phyloP scores from a whole-genome alignment of 2,797 vertebrate species.

The Sciaenops ocellatus region DNA sequence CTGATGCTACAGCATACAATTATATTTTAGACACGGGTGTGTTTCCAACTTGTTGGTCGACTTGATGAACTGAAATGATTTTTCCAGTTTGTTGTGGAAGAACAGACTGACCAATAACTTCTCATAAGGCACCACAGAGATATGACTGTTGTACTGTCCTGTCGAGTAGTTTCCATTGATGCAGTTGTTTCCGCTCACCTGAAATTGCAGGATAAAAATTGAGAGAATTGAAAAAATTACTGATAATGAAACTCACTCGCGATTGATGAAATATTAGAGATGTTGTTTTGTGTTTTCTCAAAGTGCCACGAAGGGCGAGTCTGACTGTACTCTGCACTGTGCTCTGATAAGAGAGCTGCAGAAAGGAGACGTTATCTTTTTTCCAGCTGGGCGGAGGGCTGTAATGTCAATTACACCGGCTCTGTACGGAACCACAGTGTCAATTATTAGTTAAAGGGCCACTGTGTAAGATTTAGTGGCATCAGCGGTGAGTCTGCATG shows the following conservation, averaged over 20 bases:
- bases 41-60: too few species aligned
- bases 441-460: neutral
- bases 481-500: neutral
- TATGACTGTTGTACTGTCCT: too few species aligned
- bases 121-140: neutral
- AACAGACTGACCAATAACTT: too few species aligned
- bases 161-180: neutral
- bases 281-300: neutral
- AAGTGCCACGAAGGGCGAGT: conserved; percentile 34
- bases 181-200: neutral
- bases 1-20: too few species aligned
- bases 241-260: neutral
- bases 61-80: too few species aligned
- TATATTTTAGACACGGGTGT: too few species aligned
- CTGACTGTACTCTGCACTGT: conserved; percentile 55
- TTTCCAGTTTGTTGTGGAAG: too few species aligned
- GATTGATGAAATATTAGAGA: too few species aligned
- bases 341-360: conserved; percentile 42
- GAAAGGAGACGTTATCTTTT: conserved; percentile 43
- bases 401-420: neutral
- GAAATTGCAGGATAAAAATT: too few species aligned
- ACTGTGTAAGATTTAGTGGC: neutral
- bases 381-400: conserved; percentile 30
- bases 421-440: conserved; percentile 2
- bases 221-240: neutral